Conservation (phyloP, 2,113 vertebrate genomes). For the Patagioenas fasciata region DNA sequence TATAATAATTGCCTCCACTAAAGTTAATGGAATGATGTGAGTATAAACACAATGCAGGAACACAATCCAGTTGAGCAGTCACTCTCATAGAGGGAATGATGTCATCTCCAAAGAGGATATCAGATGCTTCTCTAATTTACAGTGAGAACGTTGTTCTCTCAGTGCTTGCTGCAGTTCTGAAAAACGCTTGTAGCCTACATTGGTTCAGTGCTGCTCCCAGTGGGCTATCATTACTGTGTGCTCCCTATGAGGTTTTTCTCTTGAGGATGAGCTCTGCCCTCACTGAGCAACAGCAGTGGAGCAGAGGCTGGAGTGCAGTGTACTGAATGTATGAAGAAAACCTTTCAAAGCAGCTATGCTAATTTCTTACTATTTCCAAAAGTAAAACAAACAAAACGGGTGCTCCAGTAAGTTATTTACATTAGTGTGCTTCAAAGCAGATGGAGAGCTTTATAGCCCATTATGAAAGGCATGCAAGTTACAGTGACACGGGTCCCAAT, state of each 20-base stretch:
- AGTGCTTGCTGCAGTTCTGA: not conserved
- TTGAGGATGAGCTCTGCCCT: not conserved
- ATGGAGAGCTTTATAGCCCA: slow-evolving; percentile 28
- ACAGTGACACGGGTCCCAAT: slow-evolving; percentile 37
- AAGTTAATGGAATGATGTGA: not conserved
- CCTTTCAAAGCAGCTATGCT: not conserved
- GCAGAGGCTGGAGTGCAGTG: not conserved
- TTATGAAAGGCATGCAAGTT: slow-evolving; percentile 38
- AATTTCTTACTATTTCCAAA: not conserved
- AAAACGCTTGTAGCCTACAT: not conserved
- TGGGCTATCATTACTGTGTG: not conserved
- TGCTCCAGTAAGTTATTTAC: slow-evolving; percentile 42
- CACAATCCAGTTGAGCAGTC: not conserved
- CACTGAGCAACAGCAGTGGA: not conserved
- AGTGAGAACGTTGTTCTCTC: not conserved
- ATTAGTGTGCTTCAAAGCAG: slow-evolving; percentile 21
- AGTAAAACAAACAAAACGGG: slow-evolving; percentile 4
- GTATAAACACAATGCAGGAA: not conserved
- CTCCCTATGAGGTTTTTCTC: not conserved
- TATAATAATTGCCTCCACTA: not conserved
- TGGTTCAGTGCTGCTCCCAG: not conserved
- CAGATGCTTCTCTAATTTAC: not conserved
- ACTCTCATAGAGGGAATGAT: not conserved
- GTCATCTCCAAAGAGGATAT: not conserved
- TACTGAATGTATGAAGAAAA: not conserved